These are phyloP conservation scores for Crocallis elinguaria DNA, from an alignment of 2,888 invertebrate genomes.

Conservation along the genomic window DNA sequence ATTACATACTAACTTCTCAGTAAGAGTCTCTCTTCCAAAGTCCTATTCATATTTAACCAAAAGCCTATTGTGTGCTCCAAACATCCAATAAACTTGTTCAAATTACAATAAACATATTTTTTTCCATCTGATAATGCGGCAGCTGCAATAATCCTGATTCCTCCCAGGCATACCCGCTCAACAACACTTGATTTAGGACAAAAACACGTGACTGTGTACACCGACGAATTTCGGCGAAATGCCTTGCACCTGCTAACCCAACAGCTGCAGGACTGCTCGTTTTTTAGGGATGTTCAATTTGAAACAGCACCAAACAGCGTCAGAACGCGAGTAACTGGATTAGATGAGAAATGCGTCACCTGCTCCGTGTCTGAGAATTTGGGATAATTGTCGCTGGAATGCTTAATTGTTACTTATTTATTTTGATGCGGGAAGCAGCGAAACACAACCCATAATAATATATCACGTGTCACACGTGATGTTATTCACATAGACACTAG, in stretches of 20 bases:
- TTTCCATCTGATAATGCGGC: background rate
- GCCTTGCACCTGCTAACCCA: conserved; percentile 54
- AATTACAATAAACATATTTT: background rate
- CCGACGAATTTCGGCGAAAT: conserved; percentile 56
- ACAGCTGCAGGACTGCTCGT: conserved; percentile 45
- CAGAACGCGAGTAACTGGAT: conserved; percentile 13
- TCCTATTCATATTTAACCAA: no score
- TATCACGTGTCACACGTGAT: no score
- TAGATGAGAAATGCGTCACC: conserved; percentile 35
- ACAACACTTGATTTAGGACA: conserved; percentile 4
- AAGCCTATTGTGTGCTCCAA: no score
- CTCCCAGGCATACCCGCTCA: background rate
- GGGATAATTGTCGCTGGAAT: background rate
- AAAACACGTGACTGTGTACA: conserved; percentile 5
- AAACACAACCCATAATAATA: no score
- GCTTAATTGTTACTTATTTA: conserved; percentile 1
- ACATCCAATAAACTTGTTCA: no score
- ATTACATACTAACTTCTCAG: no score
- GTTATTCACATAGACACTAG: no score
- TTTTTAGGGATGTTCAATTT: conserved; percentile 34
- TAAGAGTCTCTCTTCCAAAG: no score
- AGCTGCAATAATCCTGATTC: background rate
- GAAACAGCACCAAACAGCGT: background rate
- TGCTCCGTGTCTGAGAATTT: conserved; percentile 17
- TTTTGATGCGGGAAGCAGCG: conserved; percentile 1